Percentiles rank a stretch among this genome's conserved stretches.
Evolutionary conservation across 2,888 invertebrate species (phyloP).

Genomic region (Harpalus rufipes): DNA sequence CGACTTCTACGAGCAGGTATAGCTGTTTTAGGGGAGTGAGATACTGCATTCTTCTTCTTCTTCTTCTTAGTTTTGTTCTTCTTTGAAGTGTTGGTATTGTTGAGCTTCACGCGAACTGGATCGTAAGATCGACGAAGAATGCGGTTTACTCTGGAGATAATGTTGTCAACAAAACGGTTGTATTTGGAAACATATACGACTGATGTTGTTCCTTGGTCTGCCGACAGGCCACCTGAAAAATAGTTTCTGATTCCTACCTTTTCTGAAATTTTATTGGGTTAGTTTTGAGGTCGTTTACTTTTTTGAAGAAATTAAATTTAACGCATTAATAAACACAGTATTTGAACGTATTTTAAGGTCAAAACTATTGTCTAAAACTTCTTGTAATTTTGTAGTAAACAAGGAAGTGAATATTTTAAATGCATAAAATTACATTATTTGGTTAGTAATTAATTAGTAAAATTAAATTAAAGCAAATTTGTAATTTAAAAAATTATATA

Average conservation of each 20-base stretch:
- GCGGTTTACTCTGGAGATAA: constrained; percentile 89
- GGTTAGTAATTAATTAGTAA: not conserved
- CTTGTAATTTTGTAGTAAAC: not conserved
- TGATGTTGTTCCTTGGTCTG: constrained; percentile 78
- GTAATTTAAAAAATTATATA: not conserved
- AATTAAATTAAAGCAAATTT: too few species aligned
- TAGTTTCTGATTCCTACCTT: not conserved
- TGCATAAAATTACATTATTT: constrained; percentile 12
- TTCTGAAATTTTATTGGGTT: not conserved
- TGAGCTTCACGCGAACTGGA: constrained; percentile 88
- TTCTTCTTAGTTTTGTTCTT: constrained; percentile 77
- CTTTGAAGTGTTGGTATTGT: constrained; percentile 79
- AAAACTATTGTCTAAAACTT: not conserved
- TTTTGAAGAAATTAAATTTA: not conserved
- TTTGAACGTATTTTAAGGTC: not conserved
- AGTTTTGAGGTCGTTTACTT: not conserved
- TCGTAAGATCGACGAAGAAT: constrained; percentile 89
- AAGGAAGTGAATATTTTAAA: not conserved
- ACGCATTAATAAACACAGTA: not conserved
- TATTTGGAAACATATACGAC: constrained; percentile 89
- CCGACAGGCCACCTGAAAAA: constrained; percentile 74
- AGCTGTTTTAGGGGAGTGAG: constrained; percentile 59
- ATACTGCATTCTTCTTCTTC: constrained; percentile 74
- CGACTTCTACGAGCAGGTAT: constrained; percentile 59
- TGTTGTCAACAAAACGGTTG: constrained; percentile 91